Evolutionary conservation across 23 tunicate genomes (phyloP), one percentile per base, ranked within the genome.

Genomic region (Trididemnum clinides): DNA sequence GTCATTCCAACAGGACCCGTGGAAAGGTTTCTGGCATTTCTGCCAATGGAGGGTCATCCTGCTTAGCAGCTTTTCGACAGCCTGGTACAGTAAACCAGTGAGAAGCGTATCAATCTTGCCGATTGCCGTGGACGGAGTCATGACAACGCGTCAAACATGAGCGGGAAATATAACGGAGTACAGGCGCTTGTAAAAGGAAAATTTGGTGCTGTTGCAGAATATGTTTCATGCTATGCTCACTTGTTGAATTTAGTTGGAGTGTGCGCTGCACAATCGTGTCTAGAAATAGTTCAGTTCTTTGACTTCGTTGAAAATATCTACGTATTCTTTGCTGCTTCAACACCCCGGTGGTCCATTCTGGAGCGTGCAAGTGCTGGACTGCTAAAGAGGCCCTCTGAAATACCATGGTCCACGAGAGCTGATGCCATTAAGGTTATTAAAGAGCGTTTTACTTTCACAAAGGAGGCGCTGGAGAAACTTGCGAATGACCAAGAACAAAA

Each of bases 141-240:
- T n/a, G n/a, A n/a, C n/a, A n/a, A n/a, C n/a, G n/a, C n/a, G n/a
- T n/a, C n/a, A n/a, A n/a, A n/a, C n/a, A n/a, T n/a, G n/a, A n/a
- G n/a, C n/a, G n/a, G n/a, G n/a, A n/a, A n/a, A 69, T 69, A 30
- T 33, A 69, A 28, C 38, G 76, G 76, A 69, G 39, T 69, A 69
- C 76, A 69, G 76, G 76, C 76, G 30, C 76, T 69, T 69, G 37
- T 69, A 2, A 69, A 69, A 69, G 27, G 30, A 69, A 69, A 69
- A 69, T 69, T 69, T 69, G 76, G 37, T 69, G 76, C 37, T 69
- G 76, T 30, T 28, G 37, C 76, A 28, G 76, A 30, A 69, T 69
- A 69, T 69, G 76, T 69, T 69, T n/a, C 76, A 69, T 69, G 76
- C 76, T 69, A 69, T 69, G 76, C 76, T 69, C 37, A 69, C 30